phyloP scores from a whole-genome alignment of 2,888 invertebrate genomes.

The Emmelina monodactyla region DNA sequence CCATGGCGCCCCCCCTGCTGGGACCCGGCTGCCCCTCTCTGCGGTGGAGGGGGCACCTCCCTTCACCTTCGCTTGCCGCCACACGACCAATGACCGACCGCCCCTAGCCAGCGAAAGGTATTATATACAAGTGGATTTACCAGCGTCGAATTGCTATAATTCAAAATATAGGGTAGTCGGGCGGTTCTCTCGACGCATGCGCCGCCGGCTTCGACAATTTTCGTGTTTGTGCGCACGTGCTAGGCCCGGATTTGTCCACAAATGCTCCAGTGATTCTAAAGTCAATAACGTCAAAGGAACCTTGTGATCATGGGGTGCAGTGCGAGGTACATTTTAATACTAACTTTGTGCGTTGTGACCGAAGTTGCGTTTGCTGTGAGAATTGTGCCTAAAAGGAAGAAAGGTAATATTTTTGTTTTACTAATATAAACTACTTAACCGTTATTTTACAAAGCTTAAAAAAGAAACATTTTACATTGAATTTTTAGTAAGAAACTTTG shows the following conservation, averaged over 20 bases:
- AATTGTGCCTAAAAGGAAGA: conserved; percentile 62
- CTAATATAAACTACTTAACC: too few species aligned
- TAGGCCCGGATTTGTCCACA: not conserved
- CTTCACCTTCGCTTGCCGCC: conserved; percentile 52
- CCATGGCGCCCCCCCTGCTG: conserved; percentile 55
- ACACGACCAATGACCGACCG: conserved; percentile 56
- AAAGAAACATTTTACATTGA: too few species aligned
- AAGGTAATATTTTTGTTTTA: conserved; percentile 62
- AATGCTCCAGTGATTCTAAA: conserved; percentile 27
- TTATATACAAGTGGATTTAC: conserved; percentile 70
- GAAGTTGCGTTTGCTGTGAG: conserved; percentile 62
- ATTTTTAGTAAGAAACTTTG: too few species aligned
- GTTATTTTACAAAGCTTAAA: too few species aligned
- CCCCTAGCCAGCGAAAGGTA: conserved; percentile 68
- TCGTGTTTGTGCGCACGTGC: not conserved
- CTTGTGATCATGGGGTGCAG: conserved; percentile 57
- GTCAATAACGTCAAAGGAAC: conserved; percentile 22
- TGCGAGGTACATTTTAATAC: conserved; percentile 59
- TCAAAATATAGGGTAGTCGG: conserved; percentile 71
- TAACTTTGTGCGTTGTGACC: conserved; percentile 58
- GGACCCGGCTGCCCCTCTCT: conserved; percentile 17
- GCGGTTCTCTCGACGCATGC: conserved; percentile 41
- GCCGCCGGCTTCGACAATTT: not conserved
- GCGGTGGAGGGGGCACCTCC: conserved; percentile 34
- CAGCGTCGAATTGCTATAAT: conserved; percentile 67